Evolutionary conservation across 2,888 invertebrate species (phyloP), one percentile per base, ranked within the genome.

Genomic region (Onthophagus sagittarius): DNA sequence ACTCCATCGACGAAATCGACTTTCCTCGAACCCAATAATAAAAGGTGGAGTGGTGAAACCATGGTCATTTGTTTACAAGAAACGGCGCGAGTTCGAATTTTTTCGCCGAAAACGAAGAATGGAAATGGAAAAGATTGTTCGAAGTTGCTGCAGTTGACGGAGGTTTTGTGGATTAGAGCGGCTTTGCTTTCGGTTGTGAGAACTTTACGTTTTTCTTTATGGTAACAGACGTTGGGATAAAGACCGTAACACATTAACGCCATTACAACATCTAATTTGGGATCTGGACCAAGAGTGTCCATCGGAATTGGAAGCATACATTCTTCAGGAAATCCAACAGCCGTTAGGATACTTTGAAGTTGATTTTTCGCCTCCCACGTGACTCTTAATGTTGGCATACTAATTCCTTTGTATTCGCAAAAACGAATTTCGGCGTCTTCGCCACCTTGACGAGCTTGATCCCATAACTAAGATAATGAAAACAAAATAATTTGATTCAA

Each of bases 21-120:
- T 86, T 94, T 95, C 69, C 96, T 89, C n/a, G 93, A 92, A 0
- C 95, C 98, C 84, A 99, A 98, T 62, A 99, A 87, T 77, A 99
- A 84, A 63, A 99, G 87, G 83, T 99, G 98, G 76, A 99, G 86
- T 0, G 99, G 97, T 0, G 97, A 92, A 5, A 99, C 94, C 96
- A 98, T 98, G 0, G 88, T 88, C 90, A 95, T 91, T 86, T 98
- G 97, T 83, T 99, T 99, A 85, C 98, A 98, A 11, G 95, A 94
- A 70, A 99, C 96, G 0, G 98, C 97, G 72, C 96, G 89, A 0
- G 98, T 98, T 72, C 98, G 91, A 73, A 99, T 96, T 89, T 99
- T 99, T 87, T 99, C 99, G 0, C 98, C 98, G 85, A 99, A 99
- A 73, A 99, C 95, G 84, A 99, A 98, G 84, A 98, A 93, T 0